Evolutionary conservation across 2,888 invertebrate genomes (phyloP).

Genomic region (Tolmerus cingulatus): DNA sequence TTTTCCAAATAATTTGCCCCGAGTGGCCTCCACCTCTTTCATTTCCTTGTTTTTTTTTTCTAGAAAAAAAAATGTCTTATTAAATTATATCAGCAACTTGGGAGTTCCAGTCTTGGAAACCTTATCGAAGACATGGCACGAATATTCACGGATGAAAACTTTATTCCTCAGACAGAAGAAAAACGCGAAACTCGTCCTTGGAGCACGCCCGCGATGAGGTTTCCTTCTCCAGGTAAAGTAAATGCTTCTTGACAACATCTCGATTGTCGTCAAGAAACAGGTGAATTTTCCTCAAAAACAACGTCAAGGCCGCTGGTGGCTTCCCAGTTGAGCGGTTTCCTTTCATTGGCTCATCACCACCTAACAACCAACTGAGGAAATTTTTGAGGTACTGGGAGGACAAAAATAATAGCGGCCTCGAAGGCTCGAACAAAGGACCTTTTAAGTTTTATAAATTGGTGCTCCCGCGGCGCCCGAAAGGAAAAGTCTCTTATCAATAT

Average conservation of each 20-base stretch:
- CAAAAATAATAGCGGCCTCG: not conserved
- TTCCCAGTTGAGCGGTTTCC: not conserved
- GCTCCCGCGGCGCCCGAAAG: not conserved
- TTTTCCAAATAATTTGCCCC: not conserved
- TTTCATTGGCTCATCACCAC: not conserved
- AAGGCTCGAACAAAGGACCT: not conserved
- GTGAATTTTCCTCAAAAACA: not conserved
- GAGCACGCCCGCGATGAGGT: not conserved
- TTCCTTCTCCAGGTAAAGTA: not conserved
- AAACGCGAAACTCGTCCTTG: not conserved
- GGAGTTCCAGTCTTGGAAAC: not conserved
- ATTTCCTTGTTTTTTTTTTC: not conserved
- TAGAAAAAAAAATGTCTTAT: not conserved
- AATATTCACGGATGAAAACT: not conserved
- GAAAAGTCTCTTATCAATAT: not conserved
- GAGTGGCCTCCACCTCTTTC: not conserved
- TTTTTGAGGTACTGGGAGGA: not conserved
- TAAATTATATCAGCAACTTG: not conserved
- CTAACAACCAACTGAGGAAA: not conserved
- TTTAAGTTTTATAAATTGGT: not conserved
- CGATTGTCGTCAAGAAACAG: not conserved
- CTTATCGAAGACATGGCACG: not conserved
- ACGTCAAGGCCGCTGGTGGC: not conserved
- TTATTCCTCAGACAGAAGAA: not conserved
- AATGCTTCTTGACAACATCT: not conserved